Evolutionary conservation across 2,113 vertebrate genomes (phyloP).

Genomic region (Menura novaehollandiae): DNA sequence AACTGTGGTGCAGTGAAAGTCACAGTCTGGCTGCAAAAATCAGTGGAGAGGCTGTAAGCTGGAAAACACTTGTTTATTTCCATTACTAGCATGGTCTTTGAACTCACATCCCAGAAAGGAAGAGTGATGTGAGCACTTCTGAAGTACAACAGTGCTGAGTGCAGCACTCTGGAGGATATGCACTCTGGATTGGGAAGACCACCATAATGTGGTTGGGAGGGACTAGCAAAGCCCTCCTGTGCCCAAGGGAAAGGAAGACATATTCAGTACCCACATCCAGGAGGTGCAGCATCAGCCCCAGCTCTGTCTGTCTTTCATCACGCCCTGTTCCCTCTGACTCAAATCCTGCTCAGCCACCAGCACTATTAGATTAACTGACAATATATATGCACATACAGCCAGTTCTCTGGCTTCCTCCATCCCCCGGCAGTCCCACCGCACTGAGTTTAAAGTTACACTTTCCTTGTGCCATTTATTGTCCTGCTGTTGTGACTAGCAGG

Average conservation of each 20-base stretch:
- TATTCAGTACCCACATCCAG: not conserved
- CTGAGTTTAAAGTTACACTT: not conserved
- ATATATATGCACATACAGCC: not conserved
- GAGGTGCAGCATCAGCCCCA: not conserved
- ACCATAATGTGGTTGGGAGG: not conserved
- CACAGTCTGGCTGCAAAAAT: not conserved
- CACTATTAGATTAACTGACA: not conserved
- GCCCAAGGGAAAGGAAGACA: not conserved
- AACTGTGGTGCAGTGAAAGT: not conserved
- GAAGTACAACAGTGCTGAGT: not conserved
- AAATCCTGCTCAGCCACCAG: not conserved
- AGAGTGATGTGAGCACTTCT: not conserved
- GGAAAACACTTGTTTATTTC: not conserved
- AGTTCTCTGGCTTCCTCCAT: not conserved
- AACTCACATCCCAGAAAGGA: not conserved
- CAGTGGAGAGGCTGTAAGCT: not conserved
- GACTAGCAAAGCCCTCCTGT: not conserved
- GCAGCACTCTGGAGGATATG: not conserved
- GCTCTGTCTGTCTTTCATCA: not conserved
- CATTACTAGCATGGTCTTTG: not conserved
- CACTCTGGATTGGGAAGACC: not conserved
- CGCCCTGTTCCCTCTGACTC: not conserved
- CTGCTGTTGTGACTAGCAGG: not conserved
- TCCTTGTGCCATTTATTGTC: not conserved
- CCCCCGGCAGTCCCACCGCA: not conserved